Evolutionary conservation across 2,797 vertebrate genomes (phyloP), one percentile per base, ranked within the genome.

Genomic region (Falco cherrug): DNA sequence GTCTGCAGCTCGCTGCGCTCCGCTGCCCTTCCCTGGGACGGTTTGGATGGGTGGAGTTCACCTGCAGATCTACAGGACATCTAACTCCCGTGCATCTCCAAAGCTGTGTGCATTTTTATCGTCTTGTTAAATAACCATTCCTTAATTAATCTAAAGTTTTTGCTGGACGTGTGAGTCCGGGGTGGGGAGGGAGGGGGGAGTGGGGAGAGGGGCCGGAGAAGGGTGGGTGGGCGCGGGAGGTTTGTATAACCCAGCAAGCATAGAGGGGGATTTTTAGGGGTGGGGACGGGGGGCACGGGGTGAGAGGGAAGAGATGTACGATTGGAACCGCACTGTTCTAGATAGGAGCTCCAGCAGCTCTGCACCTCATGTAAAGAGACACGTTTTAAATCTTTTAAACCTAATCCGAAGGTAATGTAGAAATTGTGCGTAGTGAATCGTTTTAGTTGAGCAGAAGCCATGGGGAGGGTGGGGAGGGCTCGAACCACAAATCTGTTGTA

Each of bases 401-500:
- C 94, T 82, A 53, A 90, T 22, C 85, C 22, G 68, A 86, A 69
- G 87, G 81, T 83, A 78, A 81, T 5, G 92, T 95, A 97, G 96
- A 76, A 53, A 50, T 90, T 83, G 94, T 88, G 71, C 75, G 89
- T 97, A 89, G 95, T 90, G 85, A 86, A 82, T 86, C 47, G 53
- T 89, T 91, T 91, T 95, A 96, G 97, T 96, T 96, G 94, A 97
- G 93, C 93, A 96, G 97, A 98, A 98, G 97, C 97, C 97, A 98
- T 98, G 97, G 95, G 85, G 73, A 56, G 83, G 53, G 47, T 15
- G 50, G 91, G 91, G 71, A 59, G 96, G 96, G 92, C 84, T 95
- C 53, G 73, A 95, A 96, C 97, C 98, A 95, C 96, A 95, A 95
- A 97, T 85, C 97, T 95, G 97, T 97, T 89, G 96, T 97, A 96